A percentile compares a stretch with the other conserved stretches of the same genome.
Conservation (phyloP, 1,140 invertebrate genomes). For the Phthorimaea operculella region DNA sequence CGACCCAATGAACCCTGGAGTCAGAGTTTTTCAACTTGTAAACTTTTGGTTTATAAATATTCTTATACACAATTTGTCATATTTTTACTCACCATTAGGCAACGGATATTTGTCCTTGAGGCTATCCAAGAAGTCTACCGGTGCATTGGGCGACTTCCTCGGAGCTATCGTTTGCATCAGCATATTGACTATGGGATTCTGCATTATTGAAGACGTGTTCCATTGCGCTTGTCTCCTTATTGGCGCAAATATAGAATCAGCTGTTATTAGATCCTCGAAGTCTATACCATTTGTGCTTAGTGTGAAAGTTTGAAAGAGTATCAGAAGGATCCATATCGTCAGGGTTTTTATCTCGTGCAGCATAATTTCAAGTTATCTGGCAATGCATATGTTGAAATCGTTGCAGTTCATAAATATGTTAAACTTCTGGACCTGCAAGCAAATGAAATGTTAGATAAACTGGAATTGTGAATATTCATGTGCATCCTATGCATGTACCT, state of each 20-base stretch:
- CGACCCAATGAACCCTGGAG: too few relatives aligned
- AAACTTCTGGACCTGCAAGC: too few relatives aligned
- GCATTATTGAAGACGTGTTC: slow-evolving; percentile 11
- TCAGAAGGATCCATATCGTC: background rate
- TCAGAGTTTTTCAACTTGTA: too few relatives aligned
- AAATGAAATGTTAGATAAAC: too few relatives aligned
- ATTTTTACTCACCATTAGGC: slow-evolving; percentile 34
- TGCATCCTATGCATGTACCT: too few relatives aligned
- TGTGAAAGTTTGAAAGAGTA: background rate
- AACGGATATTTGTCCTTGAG: slow-evolving; percentile 43
- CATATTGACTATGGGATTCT: slow-evolving; percentile 30
- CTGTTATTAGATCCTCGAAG: background rate
- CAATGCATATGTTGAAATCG: too few relatives aligned
- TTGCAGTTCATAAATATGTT: too few relatives aligned
- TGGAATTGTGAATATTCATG: too few relatives aligned
- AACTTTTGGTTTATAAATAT: too few relatives aligned
- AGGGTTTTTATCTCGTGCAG: background rate
- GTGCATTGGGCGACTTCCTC: slow-evolving; percentile 25
- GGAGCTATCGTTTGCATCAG: slow-evolving; percentile 30
- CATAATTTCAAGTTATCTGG: background rate
- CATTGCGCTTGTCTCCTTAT: background rate
- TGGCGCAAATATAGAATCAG: background rate
- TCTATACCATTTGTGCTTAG: slow-evolving; percentile 1
- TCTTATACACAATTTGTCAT: background rate
- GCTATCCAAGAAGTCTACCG: slow-evolving; percentile 39